A percentile compares a stretch with the other conserved stretches of the same genome.
phyloP scores from a whole-genome alignment of 2,888 invertebrate species.

The Stenolophus ochropezus region DNA sequence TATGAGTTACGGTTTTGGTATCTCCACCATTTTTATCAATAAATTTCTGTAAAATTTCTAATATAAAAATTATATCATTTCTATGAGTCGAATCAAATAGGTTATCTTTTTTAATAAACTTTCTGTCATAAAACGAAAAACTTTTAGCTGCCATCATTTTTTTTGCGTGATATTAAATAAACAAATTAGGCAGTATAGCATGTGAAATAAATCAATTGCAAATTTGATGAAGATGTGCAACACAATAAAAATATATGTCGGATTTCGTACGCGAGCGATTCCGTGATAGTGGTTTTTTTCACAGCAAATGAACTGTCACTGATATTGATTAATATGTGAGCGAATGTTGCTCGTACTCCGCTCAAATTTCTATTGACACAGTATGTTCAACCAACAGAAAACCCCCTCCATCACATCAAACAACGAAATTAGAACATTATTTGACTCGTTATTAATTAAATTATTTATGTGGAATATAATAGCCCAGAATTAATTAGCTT shows the following conservation, averaged over 20 bases:
- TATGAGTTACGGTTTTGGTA: no score
- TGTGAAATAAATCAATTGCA: conserved; percentile 17
- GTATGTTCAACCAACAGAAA: conserved; percentile 44
- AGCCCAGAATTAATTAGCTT: conserved; percentile 11
- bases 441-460: conserved; percentile 10
- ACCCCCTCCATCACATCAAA: background rate
- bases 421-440: conserved; percentile 28
- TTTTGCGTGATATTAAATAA: background rate
- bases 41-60: no score
- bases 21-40: no score
- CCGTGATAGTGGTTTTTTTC: conserved; percentile 20
- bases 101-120: no score
- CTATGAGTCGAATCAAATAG: no score
- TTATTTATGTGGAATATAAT: conserved; percentile 20
- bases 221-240: conserved; percentile 28
- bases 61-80: no score
- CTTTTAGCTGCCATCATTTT: no score
- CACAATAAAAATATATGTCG: conserved; percentile 27
- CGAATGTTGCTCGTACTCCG: background rate
- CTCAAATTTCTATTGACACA: conserved; percentile 40
- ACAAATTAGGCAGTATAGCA: background rate
- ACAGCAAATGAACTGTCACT: conserved; percentile 51
- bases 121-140: no score
- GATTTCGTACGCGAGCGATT: conserved; percentile 21
- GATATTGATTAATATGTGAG: conserved; percentile 50